Evolutionary conservation across 2,113 vertebrate genomes (phyloP).

Genomic region (Megalops atlanticus): DNA sequence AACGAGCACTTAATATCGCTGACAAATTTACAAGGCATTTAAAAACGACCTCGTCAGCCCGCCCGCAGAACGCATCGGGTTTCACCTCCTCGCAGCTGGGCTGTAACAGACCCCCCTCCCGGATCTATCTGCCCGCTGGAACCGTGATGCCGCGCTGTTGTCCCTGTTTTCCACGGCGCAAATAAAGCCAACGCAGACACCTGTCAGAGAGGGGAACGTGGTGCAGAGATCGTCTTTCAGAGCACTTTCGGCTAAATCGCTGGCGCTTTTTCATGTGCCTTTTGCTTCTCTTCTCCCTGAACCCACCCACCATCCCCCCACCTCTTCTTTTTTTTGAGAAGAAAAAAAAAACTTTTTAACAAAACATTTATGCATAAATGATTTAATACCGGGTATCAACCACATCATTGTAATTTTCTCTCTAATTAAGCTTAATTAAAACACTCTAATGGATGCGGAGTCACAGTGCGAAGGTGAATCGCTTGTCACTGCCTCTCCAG

Average conservation of each 20-base stretch:
- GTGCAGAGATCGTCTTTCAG: conserved; percentile 75
- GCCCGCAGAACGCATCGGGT: conserved; percentile 57
- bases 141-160: conserved; percentile 39
- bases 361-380: conserved; percentile 94
- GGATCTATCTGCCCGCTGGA: conserved; percentile 57
- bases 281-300: conserved; percentile 26
- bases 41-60: conserved; percentile 70
- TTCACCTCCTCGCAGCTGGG: conserved; percentile 58
- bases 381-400: conserved; percentile 95
- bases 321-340: conserved; percentile 38
- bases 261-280: conserved; percentile 73
- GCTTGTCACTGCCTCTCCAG: conserved; percentile 41
- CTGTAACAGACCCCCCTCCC: conserved; percentile 56
- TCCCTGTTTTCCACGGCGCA: conserved; percentile 30
- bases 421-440: conserved; percentile 98
- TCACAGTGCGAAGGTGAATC: conserved; percentile 78
- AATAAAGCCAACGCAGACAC: conserved; percentile 67
- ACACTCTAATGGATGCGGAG: conserved; percentile 88
- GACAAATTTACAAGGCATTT: conserved; percentile 76
- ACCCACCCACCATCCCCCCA: conserved; percentile 25
- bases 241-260: conserved; percentile 82
- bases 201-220: conserved; percentile 74
- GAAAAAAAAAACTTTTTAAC: conserved; percentile 75
- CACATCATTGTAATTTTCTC: conserved; percentile 94
- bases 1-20: conserved; percentile 72